Conservation (phyloP, 2,797 vertebrate species). For the Pelochelys cantorii region DNA sequence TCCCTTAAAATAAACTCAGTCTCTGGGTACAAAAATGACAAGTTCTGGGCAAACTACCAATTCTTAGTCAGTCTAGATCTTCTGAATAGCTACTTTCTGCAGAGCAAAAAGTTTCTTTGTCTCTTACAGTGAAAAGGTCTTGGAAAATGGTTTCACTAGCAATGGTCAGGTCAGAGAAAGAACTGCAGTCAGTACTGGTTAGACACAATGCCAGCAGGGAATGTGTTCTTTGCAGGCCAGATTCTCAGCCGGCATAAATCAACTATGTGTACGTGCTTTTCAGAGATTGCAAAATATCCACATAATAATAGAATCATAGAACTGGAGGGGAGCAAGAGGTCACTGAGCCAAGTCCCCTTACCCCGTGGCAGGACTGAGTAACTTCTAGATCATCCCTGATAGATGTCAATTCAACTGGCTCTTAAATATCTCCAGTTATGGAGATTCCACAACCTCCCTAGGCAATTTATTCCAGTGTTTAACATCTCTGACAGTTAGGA, state of each 20-base stretch:
- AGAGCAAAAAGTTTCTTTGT: slow-evolving; percentile 56
- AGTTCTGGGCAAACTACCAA: slow-evolving; percentile 67
- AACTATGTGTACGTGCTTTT: not conserved
- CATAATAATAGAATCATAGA: not conserved
- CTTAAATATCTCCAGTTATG: too few species aligned
- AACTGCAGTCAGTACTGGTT: not conserved
- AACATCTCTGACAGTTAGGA: too few species aligned
- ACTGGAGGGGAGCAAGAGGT: too few species aligned
- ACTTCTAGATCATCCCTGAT: too few species aligned
- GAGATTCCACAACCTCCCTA: too few species aligned
- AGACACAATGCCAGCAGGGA: not conserved
- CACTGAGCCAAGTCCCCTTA: too few species aligned
- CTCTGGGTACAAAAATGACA: slow-evolving; percentile 53
- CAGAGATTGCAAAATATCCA: slow-evolving; percentile 8
- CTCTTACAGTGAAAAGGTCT: slow-evolving; percentile 21
- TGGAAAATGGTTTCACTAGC: slow-evolving; percentile 34
- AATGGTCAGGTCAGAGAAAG: slow-evolving; percentile 15
- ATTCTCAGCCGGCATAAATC: accelerated
- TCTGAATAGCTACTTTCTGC: slow-evolving; percentile 34
- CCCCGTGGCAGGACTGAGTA: too few species aligned
- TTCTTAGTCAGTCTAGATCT: slow-evolving; percentile 47
- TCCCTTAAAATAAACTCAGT: slow-evolving; percentile 61
- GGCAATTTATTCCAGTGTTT: too few species aligned
- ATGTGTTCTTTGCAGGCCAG: not conserved
- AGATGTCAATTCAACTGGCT: too few species aligned